Conservation (phyloP, 2,888 invertebrate species). For the Ceriagrion tenellum region DNA sequence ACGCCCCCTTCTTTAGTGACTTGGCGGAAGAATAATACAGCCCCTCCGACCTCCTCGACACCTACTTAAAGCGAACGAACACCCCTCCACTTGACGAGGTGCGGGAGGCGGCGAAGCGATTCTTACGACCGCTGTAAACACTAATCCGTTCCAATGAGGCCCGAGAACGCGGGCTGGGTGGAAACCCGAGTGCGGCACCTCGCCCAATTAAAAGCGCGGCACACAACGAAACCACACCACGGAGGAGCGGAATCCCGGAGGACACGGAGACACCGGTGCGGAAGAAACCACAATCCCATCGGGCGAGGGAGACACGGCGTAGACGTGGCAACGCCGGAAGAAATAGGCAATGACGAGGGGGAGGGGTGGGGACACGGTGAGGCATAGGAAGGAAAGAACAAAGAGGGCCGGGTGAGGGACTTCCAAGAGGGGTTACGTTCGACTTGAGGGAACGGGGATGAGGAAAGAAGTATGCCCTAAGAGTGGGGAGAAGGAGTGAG, state of each 20-base stretch:
- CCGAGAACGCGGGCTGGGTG: neutral
- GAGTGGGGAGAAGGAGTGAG: neutral
- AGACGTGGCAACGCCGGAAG: neutral
- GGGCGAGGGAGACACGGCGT: neutral
- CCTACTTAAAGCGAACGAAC: neutral
- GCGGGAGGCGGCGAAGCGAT: neutral
- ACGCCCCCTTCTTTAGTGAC: neutral
- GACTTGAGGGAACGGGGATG: neutral
- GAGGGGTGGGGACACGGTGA: neutral
- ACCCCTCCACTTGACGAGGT: neutral
- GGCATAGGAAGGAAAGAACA: neutral
- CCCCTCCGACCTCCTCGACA: neutral
- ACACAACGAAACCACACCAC: too few species aligned
- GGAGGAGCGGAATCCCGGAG: too few species aligned
- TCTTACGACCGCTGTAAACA: neutral
- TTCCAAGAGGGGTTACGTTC: neutral
- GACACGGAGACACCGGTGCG: neutral
- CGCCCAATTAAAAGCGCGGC: neutral
- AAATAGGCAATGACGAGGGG: neutral
- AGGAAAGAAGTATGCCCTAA: neutral
- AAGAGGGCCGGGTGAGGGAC: neutral
- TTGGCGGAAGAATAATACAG: neutral
- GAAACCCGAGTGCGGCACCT: neutral
- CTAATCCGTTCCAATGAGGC: neutral
- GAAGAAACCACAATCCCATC: too few species aligned